phyloP scores from a whole-genome alignment of 2,888 invertebrate genomes.

The Synergus japonicus region DNA sequence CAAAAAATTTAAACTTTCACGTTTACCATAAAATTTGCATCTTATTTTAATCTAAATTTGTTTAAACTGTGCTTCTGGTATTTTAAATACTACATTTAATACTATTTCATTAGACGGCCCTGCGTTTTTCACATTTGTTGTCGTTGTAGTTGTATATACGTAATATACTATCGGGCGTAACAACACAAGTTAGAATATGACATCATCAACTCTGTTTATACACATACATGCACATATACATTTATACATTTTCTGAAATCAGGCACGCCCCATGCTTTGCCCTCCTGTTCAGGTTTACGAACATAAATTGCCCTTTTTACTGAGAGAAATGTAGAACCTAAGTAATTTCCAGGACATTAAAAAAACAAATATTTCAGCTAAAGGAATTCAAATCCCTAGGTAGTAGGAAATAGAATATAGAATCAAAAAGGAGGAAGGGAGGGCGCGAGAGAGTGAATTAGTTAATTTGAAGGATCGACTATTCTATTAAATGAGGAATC shows the following conservation, averaged over 20 bases:
- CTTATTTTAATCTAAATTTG: neutral
- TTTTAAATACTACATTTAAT: neutral
- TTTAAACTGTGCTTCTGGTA: neutral
- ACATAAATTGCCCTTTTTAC: neutral
- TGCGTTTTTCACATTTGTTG: neutral
- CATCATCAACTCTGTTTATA: constrained; percentile 72
- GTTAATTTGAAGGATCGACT: too few relatives aligned
- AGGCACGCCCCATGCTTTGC: constrained; percentile 72
- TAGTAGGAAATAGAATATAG: too few relatives aligned
- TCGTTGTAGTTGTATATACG: neutral
- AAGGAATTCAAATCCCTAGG: neutral
- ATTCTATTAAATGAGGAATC: too few relatives aligned
- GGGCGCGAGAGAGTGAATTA: too few relatives aligned
- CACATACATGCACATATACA: constrained; percentile 37
- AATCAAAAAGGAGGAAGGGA: too few relatives aligned
- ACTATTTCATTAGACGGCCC: neutral
- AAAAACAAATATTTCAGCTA: neutral
- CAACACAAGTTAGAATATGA: constrained; percentile 71
- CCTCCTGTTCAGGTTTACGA: neutral
- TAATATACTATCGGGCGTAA: constrained; percentile 64
- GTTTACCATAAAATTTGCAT: neutral
- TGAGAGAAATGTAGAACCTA: neutral
- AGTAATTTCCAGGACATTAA: neutral
- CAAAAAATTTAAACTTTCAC: neutral
- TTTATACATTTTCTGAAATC: constrained; percentile 62